phyloP scores from a whole-genome alignment of 2,797 vertebrate species.

The Typhlichthys eigenmanni region DNA sequence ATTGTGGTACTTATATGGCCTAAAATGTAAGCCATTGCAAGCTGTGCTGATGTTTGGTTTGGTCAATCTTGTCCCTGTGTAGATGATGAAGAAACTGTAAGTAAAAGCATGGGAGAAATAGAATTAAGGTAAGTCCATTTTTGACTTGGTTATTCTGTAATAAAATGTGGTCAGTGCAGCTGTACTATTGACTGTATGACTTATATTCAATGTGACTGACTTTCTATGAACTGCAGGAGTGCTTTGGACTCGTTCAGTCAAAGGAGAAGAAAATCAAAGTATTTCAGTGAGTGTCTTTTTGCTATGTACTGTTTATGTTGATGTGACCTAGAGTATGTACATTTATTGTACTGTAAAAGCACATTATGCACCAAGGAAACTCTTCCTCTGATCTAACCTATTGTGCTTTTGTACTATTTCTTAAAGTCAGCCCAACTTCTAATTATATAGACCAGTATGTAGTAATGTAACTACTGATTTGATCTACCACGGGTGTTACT shows the following conservation, averaged over 20 bases:
- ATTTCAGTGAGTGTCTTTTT: slow-evolving; percentile 73
- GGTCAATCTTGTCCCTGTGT: slow-evolving; percentile 52
- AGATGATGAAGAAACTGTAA: slow-evolving; percentile 69
- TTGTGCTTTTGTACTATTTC: no score
- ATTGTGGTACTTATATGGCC: no score
- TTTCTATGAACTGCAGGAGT: slow-evolving; percentile 46
- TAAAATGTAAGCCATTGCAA: no score
- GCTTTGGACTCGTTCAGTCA: slow-evolving; percentile 55
- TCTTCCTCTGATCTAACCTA: no score
- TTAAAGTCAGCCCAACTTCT: no score
- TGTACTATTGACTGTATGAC: not conserved
- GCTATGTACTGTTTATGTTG: not conserved
- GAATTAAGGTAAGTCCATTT: slow-evolving; percentile 71
- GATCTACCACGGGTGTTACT: no score
- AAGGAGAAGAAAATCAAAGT: slow-evolving; percentile 73
- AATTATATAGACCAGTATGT: no score
- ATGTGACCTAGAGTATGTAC: not conserved
- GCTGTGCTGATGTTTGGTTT: slow-evolving; percentile 38
- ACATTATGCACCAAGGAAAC: not conserved
- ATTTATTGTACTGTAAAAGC: not conserved
- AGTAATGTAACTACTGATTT: no score
- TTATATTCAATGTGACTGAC: slow-evolving; percentile 1
- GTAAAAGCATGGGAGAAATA: slow-evolving; percentile 66
- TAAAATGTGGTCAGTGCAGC: not conserved
- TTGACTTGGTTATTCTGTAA: no score